Conservation (phyloP, 2,797 vertebrate species). For the Gambusia yucatana region DNA sequence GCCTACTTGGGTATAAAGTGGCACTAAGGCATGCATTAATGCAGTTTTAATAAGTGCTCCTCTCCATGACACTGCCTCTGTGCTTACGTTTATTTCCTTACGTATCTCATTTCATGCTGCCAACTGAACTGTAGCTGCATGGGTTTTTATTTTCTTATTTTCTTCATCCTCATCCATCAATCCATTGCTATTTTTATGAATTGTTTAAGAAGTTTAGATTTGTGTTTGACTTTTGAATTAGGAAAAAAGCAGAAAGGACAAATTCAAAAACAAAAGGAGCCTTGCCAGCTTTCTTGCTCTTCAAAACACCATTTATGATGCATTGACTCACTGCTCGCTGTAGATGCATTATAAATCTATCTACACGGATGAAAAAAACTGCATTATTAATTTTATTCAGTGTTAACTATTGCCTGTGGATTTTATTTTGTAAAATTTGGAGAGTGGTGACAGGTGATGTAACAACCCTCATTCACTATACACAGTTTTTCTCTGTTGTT, state of each 20-base stretch:
- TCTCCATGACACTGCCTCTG: constrained; percentile 20
- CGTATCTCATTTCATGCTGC: constrained; percentile 8
- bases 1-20: constrained; percentile 45
- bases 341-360: constrained; percentile 60
- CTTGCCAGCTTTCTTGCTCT: constrained; percentile 37
- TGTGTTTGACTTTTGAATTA: constrained; percentile 12
- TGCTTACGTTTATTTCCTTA: constrained; percentile 16
- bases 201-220: constrained; percentile 21
- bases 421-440: constrained; percentile 33
- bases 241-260: constrained; percentile 8
- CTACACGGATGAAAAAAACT: constrained; percentile 36
- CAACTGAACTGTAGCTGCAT: constrained; percentile 13
- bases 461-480: too few species aligned
- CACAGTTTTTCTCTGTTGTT: too few species aligned
- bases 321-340: constrained; percentile 42
- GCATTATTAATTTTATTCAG: constrained; percentile 49
- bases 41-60: constrained; percentile 56
- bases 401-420: constrained; percentile 28
- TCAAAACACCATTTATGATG: constrained; percentile 65
- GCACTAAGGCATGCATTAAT: constrained; percentile 45
- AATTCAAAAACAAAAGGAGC: constrained; percentile 27
- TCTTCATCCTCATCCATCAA: constrained; percentile 4
- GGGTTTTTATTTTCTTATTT: neutral
- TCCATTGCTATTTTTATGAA: constrained; percentile 14
- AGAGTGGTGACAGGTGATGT: constrained; percentile 1